Evolutionary conservation across 2,797 vertebrate species (phyloP).

Genomic region (Xerus rutilus): DNA sequence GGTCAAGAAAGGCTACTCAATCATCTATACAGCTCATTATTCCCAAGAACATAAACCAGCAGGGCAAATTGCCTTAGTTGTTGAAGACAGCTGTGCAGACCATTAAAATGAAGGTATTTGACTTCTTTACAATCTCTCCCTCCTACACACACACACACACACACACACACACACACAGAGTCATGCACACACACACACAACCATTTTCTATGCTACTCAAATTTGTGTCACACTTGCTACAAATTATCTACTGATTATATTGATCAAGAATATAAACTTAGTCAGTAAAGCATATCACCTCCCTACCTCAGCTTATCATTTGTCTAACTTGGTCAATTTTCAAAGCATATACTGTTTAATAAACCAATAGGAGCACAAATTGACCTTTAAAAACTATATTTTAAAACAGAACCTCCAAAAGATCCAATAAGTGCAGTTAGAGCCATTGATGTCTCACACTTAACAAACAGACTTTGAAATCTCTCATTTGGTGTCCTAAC

Average conservation of each 20-base stretch:
- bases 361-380: neutral
- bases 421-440: neutral
- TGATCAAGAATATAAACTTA: conserved; percentile 39
- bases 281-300: neutral
- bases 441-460: neutral
- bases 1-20: neutral
- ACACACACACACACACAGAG: neutral
- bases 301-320: neutral
- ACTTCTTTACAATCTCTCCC: neutral
- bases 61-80: neutral
- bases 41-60: neutral
- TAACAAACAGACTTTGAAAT: neutral
- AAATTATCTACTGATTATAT: neutral
- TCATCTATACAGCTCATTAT: neutral
- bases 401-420: neutral
- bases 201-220: neutral
- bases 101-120: neutral
- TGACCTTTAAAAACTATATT: neutral
- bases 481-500: neutral
- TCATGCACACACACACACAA: neutral
- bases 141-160: neutral
- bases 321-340: neutral
- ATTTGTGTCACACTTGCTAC: neutral
- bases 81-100: neutral
- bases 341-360: conserved; percentile 13